Conservation (phyloP, 2,797 vertebrate genomes). For the Takifugu rubripes region DNA sequence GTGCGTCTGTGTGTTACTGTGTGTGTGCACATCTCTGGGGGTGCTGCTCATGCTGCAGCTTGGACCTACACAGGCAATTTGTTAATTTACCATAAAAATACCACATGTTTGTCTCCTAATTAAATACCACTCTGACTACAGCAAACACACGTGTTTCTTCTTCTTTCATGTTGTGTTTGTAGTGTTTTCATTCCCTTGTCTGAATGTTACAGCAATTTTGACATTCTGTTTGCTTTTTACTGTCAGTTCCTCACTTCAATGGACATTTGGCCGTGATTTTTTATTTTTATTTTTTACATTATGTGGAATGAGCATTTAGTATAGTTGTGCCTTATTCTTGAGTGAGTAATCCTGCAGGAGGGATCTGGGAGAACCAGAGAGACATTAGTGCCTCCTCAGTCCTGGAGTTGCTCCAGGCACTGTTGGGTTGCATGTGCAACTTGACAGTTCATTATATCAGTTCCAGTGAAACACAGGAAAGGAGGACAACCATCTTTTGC, state of each 20-base stretch:
- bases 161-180: not conserved
- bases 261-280: too few species aligned
- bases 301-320: too few species aligned
- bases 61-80: constrained; percentile 56
- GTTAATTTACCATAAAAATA: constrained; percentile 68
- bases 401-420: too few species aligned
- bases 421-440: too few species aligned
- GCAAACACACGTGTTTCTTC: not conserved
- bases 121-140: constrained; percentile 36
- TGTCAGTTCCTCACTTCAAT: not conserved
- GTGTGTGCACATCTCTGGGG: constrained; percentile 35
- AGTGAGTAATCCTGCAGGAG: too few species aligned
- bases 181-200: constrained; percentile 17
- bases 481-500: too few species aligned
- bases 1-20: constrained; percentile 19
- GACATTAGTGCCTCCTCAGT: too few species aligned
- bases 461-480: too few species aligned
- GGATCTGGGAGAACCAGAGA: too few species aligned
- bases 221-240: constrained; percentile 15
- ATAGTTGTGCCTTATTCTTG: too few species aligned
- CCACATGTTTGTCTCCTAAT: constrained; percentile 70
- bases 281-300: too few species aligned
- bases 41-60: constrained; percentile 42
- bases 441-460: too few species aligned
- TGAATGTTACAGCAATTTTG: constrained; percentile 44